Base-by-base conservation (phyloP, 1,140 invertebrate genomes). In the Drosophila sturtevanti region DNA sequence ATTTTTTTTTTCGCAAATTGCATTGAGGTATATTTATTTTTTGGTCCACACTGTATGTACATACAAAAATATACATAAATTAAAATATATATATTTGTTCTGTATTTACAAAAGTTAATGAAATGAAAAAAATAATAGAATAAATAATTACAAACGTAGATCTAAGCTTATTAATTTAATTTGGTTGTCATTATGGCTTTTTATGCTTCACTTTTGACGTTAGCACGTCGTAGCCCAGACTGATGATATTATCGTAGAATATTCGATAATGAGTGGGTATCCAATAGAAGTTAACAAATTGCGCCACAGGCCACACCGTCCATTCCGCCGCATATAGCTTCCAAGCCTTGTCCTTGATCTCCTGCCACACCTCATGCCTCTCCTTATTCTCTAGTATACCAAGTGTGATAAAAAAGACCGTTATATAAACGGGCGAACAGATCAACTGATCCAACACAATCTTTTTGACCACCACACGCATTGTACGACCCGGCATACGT, bases 161-260 rank as follows among this genome's bases (percentile, higher is more conserved):
- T 58, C 14, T 75, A 73, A 52, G 60, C 63, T 82, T 18, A 59
- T 52, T 11, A 27, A 21, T 48, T 48, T 48, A 48, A 21, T 48
- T 37, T 16, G 52, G 21, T 0, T 60, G 69, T 64, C 68, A 27
- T 44, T 78, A 77, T 2, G 81, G 87, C 22, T 80, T 68, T 6
- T 77, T 73, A 51, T 97, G 94, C 92, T 97, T 97, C n/a, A 98
- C 95, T 92, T 97, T 95, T 22, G 97, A 98, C n/a, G 97, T 97
- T 89, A 98, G 98, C 48, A 97, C 92, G 92, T 99, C 97, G 93
- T 98, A 98, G 9, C 97, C 96, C 85, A 98, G 93, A 22, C 97
- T 98, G 89, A 98, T 96, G 6, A 95, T 95, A 92, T 97, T 98
- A 90, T 98, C 98, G 92, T 98, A 98, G 10, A 98, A 92, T 18